These are phyloP conservation scores for Campylorhamphus procurvoides DNA, from an alignment of 2,113 vertebrate species.

Conservation along the genomic window DNA sequence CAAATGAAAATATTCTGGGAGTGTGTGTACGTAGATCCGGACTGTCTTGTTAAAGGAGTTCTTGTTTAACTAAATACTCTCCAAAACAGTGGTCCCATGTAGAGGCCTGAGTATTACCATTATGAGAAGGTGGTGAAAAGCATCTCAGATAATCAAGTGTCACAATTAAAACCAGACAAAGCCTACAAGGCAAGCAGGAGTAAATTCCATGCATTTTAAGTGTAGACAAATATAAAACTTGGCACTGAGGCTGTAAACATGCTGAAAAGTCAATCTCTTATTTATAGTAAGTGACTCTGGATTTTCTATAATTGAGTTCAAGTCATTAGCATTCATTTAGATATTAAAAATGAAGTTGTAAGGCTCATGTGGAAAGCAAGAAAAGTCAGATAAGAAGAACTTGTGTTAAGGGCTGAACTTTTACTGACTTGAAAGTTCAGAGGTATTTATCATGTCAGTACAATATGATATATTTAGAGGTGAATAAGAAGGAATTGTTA, in stretches of 20 bases:
- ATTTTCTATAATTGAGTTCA: not conserved
- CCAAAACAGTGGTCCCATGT: not conserved
- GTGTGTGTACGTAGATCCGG: not conserved
- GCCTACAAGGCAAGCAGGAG: slow-evolving; percentile 4
- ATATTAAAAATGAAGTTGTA: not conserved
- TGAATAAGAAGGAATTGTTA: not conserved
- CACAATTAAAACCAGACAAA: slow-evolving; percentile 37
- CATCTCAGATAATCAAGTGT: slow-evolving; percentile 51
- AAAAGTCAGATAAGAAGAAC: not conserved
- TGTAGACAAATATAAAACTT: not conserved
- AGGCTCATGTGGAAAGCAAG: not conserved
- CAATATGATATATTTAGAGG: not conserved
- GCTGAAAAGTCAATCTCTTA: not conserved
- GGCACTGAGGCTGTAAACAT: not conserved
- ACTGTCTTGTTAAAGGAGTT: slow-evolving; percentile 1
- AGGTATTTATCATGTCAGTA: not conserved
- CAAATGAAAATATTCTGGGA: not conserved
- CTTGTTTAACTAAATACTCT: slow-evolving; percentile 9
- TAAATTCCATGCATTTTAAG: slow-evolving; percentile 45
- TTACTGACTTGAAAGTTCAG: not conserved
- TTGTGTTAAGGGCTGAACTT: not conserved
- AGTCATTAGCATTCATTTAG: not conserved
- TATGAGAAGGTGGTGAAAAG: slow-evolving; percentile 47
- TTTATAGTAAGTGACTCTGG: not conserved
- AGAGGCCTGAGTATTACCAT: not conserved